A percentile compares a stretch with the other conserved stretches of the same genome.
phyloP scores from a whole-genome alignment of 2,797 vertebrate species.

The Malacoctenus gilli region DNA sequence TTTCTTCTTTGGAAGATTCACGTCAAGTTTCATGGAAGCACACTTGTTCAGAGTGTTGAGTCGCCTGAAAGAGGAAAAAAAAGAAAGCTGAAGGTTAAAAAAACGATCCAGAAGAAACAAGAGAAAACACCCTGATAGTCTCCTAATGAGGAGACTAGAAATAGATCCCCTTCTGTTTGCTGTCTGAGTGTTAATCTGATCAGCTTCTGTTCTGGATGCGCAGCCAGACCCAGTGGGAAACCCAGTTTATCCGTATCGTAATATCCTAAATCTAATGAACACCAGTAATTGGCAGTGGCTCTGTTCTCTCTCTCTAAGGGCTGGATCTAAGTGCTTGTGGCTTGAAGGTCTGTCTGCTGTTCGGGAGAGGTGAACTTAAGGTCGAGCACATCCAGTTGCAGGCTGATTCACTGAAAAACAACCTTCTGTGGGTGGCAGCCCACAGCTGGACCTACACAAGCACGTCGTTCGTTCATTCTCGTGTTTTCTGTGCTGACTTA shows the following conservation, averaged over 20 bases:
- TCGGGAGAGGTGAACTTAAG: slow-evolving; percentile 8
- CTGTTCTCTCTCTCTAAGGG: slow-evolving; percentile 46
- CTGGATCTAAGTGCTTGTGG: slow-evolving; percentile 47
- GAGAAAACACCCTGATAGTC: slow-evolving; percentile 20
- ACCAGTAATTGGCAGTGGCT: slow-evolving; percentile 59
- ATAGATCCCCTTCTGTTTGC: slow-evolving; percentile 35
- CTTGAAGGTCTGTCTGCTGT: slow-evolving; percentile 21
- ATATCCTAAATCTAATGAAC: slow-evolving; percentile 64
- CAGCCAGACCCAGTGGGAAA: slow-evolving; percentile 28
- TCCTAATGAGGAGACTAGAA: slow-evolving; percentile 25
- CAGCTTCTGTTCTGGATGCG: slow-evolving; percentile 34
- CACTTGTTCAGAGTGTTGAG: slow-evolving; percentile 98
- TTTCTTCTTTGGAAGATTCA: slow-evolving; percentile 97
- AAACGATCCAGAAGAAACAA: too few species aligned
- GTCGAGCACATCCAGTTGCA: slow-evolving; percentile 17
- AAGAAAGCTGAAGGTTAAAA: slow-evolving; percentile 58
- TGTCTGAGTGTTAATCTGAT: slow-evolving; percentile 46
- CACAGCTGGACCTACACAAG: not conserved
- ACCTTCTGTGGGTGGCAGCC: not conserved
- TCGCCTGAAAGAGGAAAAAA: slow-evolving; percentile 82
- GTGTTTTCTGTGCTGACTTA: too few species aligned
- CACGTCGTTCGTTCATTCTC: too few species aligned
- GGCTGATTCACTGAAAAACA: slow-evolving; percentile 3
- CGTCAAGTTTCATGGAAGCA: slow-evolving; percentile 99
- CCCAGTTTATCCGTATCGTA: slow-evolving; percentile 29